Percentiles rank a stretch among this genome's conserved stretches.
Conservation (phyloP, 2,113 vertebrate species). For the Ascaphus truei region DNA sequence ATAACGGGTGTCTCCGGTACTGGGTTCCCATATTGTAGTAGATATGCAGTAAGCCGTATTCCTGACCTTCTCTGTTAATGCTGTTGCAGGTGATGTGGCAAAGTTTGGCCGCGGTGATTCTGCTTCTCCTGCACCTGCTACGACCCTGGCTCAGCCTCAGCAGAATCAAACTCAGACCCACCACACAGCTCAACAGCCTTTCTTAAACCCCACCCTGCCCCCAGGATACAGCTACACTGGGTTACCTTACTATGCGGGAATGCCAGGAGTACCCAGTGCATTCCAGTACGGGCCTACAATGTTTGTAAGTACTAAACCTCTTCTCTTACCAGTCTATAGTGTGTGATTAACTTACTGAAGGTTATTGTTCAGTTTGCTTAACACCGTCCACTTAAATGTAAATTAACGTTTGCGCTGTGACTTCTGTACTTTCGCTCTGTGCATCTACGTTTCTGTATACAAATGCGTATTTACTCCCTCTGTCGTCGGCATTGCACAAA, state of each 20-base stretch:
- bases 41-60: too few relatives aligned
- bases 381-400: too few relatives aligned
- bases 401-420: too few relatives aligned
- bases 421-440: too few relatives aligned
- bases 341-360: too few relatives aligned
- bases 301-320: slow-evolving; percentile 79
- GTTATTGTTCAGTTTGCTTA: too few relatives aligned
- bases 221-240: slow-evolving; percentile 94
- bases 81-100: slow-evolving; percentile 78
- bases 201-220: slow-evolving; percentile 84
- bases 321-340: neutral
- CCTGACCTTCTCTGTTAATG: neutral
- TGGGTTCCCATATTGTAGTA: too few relatives aligned
- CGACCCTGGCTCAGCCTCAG: slow-evolving; percentile 77
- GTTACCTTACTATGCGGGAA: slow-evolving; percentile 87
- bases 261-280: slow-evolving; percentile 84
- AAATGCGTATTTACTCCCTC: too few relatives aligned
- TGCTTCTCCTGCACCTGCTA: slow-evolving; percentile 84
- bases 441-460: too few relatives aligned
- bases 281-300: slow-evolving; percentile 94
- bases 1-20: too few relatives aligned
- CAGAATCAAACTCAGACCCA: slow-evolving; percentile 80
- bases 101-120: slow-evolving; percentile 93
- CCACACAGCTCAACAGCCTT: slow-evolving; percentile 86
- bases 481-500: too few relatives aligned